phyloP scores from a whole-genome alignment of 2,113 vertebrate species.

The Erythrocercus mccallii region DNA sequence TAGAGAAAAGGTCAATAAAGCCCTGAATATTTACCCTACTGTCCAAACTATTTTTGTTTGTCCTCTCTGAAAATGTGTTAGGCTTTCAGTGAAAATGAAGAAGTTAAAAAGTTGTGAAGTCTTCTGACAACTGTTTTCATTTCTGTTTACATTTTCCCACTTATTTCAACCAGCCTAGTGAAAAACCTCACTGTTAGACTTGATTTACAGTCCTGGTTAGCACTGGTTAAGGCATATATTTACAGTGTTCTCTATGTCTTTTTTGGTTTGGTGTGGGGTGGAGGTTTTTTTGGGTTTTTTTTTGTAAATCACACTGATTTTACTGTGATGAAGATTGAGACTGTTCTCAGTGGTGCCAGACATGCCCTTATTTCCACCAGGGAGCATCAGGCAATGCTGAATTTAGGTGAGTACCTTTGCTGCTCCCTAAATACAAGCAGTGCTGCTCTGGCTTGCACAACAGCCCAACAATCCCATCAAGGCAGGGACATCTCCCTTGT shows the following conservation, averaged over 20 bases:
- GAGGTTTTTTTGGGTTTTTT: no score
- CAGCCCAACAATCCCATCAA: background rate
- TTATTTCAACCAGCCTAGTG: background rate
- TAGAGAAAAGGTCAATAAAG: background rate
- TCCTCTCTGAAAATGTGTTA: background rate
- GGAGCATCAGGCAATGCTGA: background rate
- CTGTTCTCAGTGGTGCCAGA: background rate
- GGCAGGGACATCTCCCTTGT: background rate
- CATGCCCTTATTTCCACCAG: background rate
- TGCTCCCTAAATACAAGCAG: background rate
- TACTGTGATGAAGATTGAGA: background rate
- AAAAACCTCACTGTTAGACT: background rate
- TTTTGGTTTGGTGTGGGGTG: background rate
- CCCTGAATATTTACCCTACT: background rate
- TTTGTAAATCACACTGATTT: background rate
- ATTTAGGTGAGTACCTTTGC: background rate
- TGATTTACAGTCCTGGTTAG: background rate
- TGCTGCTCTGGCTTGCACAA: background rate
- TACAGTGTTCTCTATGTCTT: background rate
- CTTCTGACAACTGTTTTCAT: background rate
- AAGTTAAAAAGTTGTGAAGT: background rate
- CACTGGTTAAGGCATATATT: background rate
- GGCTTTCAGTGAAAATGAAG: background rate
- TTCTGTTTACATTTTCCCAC: background rate
- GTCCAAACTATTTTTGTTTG: background rate